Conservation (phyloP, 2,888 invertebrate species). For the Teleiodes luculella region DNA sequence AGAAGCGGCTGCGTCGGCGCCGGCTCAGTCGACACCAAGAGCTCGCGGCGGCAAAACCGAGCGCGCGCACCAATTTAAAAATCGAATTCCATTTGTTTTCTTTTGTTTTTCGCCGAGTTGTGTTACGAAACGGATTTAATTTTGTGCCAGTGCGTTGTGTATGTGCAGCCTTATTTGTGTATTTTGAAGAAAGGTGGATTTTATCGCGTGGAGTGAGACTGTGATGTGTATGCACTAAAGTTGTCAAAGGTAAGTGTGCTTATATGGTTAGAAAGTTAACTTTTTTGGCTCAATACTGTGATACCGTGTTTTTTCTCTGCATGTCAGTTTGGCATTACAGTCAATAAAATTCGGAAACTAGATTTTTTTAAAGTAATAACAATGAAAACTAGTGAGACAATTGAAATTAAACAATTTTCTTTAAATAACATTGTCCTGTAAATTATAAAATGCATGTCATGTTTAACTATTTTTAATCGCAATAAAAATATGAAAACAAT, state of each 20-base stretch:
- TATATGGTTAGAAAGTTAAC: constrained; percentile 38
- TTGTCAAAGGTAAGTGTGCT: constrained; percentile 48
- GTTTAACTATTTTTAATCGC: no score
- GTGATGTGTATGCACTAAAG: constrained; percentile 46
- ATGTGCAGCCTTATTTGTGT: constrained; percentile 40
- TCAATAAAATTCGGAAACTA: no score
- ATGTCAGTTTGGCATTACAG: no score
- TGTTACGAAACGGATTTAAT: constrained; percentile 46
- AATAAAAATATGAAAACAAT: no score
- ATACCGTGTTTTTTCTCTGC: neutral
- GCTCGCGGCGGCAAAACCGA: constrained; percentile 36
- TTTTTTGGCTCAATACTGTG: constrained; percentile 10
- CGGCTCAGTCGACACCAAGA: constrained; percentile 41
- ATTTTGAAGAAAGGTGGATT: constrained; percentile 33
- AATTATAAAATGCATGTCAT: no score
- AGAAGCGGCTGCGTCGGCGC: constrained; percentile 49
- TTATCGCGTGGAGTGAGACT: constrained; percentile 37
- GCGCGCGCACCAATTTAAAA: constrained; percentile 36
- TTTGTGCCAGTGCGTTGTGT: constrained; percentile 54
- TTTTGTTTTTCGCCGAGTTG: constrained; percentile 48
- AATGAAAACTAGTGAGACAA: neutral
- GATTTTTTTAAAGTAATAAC: neutral
- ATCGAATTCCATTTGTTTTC: constrained; percentile 43
- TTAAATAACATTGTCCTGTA: no score
- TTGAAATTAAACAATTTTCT: no score